A percentile compares a stretch with the other conserved stretches of the same genome.
phyloP scores from a whole-genome alignment of 2,113 vertebrate species.

The Spheniscus mendiculus region DNA sequence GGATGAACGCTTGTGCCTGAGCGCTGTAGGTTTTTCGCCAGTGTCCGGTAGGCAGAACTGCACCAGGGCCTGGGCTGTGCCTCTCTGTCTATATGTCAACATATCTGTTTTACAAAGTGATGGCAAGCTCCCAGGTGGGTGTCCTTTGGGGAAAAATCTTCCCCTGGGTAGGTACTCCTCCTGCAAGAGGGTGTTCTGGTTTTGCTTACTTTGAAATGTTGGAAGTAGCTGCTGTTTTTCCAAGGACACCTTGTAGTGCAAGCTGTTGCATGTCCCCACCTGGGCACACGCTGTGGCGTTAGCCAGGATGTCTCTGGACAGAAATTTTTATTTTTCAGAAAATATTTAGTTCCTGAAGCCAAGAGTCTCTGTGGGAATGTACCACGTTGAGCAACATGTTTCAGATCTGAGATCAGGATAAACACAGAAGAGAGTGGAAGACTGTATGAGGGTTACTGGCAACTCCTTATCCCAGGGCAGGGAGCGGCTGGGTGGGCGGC shows the following conservation, averaged over 20 bases:
- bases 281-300: not conserved
- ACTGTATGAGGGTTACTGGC: fast-evolving
- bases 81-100: not conserved
- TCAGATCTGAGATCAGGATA: not conserved
- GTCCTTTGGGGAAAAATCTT: not conserved
- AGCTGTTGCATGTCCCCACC: not conserved
- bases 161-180: not conserved
- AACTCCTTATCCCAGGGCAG: not conserved
- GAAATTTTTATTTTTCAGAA: not conserved
- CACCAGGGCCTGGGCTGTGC: not conserved
- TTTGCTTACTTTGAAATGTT: not conserved
- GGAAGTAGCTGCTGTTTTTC: not conserved
- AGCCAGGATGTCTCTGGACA: not conserved
- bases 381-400: not conserved
- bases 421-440: not conserved
- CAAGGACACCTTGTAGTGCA: not conserved
- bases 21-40: not conserved
- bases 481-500: fast-evolving
- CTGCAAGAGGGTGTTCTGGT: not conserved
- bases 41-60: not conserved
- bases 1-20: not conserved
- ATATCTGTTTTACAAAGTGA: not conserved
- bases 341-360: not conserved
- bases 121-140: not conserved
- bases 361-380: not conserved